A percentile compares a stretch with the other conserved stretches of the same genome.
phyloP scores from a whole-genome alignment of 2,888 invertebrate species.

The Steinernema hermaphroditum region DNA sequence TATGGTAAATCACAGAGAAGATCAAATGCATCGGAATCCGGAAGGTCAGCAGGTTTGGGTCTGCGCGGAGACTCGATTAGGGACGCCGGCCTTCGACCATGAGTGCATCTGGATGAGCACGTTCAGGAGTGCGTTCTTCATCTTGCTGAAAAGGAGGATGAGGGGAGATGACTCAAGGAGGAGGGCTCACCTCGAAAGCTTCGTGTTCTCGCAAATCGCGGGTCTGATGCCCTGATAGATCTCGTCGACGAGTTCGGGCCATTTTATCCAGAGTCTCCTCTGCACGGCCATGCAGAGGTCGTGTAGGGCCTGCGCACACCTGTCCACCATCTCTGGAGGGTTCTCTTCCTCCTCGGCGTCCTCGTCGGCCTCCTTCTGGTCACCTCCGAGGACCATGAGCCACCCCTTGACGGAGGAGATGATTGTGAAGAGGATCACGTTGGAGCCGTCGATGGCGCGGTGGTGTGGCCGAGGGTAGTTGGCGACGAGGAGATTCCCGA shows the following conservation, averaged over 20 bases:
- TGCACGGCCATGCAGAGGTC: slow-evolving; percentile 44
- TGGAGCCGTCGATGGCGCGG: slow-evolving; percentile 44
- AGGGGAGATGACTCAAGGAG: too few species aligned
- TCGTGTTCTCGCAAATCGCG: slow-evolving; percentile 48
- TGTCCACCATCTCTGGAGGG: slow-evolving; percentile 15
- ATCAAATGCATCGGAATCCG: neutral
- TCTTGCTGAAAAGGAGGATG: slow-evolving; percentile 32
- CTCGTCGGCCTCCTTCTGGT: slow-evolving; percentile 25
- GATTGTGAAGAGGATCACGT: slow-evolving; percentile 43
- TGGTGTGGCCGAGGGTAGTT: slow-evolving; percentile 19
- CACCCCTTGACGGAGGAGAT: slow-evolving; percentile 48
- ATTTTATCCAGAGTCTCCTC: slow-evolving; percentile 47
- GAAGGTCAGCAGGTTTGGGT: slow-evolving; percentile 34
- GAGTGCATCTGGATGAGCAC: slow-evolving; percentile 41
- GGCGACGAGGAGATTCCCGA: neutral
- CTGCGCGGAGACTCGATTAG: slow-evolving; percentile 19
- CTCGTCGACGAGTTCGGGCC: slow-evolving; percentile 49
- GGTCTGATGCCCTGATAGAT: slow-evolving; percentile 49
- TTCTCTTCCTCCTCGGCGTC: slow-evolving; percentile 12
- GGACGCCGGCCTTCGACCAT: slow-evolving; percentile 42
- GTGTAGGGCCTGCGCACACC: slow-evolving; percentile 42
- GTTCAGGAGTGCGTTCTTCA: slow-evolving; percentile 43
- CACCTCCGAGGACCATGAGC: slow-evolving; percentile 41
- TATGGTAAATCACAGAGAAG: too few species aligned
- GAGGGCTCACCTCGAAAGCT: slow-evolving; percentile 39